phyloP scores from a whole-genome alignment of 2,888 invertebrate genomes.

The Myopa tessellatipennis region DNA sequence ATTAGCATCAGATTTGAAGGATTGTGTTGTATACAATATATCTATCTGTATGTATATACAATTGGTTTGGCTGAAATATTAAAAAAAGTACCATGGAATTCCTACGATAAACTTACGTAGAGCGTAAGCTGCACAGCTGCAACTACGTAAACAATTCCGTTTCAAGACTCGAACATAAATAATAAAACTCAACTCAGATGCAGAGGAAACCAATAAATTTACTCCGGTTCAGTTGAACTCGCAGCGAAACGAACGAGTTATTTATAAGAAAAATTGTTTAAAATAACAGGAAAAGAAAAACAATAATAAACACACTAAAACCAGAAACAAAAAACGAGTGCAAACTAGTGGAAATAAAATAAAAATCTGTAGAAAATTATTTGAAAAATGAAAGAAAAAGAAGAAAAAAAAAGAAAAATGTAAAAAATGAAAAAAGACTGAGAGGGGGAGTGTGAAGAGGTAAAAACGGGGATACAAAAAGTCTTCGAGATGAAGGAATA shows the following conservation, averaged over 20 bases:
- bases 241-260: slow-evolving; percentile 13
- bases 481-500: too few species aligned
- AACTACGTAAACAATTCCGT: slow-evolving; percentile 1
- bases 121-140: neutral
- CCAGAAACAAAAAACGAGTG: too few species aligned
- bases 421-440: too few species aligned
- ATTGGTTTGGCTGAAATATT: too few species aligned
- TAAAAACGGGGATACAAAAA: too few species aligned
- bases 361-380: neutral
- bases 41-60: too few species aligned
- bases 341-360: neutral
- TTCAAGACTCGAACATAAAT: slow-evolving; percentile 18
- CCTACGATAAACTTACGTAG: neutral
- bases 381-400: too few species aligned
- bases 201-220: slow-evolving; percentile 34
- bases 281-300: neutral
- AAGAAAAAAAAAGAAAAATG: too few species aligned
- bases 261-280: neutral
- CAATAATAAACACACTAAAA: neutral
- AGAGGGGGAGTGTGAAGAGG: too few species aligned
- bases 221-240: slow-evolving; percentile 17
- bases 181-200: slow-evolving; percentile 27
- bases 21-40: too few species aligned
- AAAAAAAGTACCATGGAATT: too few species aligned
- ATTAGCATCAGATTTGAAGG: too few species aligned